Evolutionary conservation across 1,140 invertebrate genomes (phyloP).

Genomic region (Subanguina moxae): DNA sequence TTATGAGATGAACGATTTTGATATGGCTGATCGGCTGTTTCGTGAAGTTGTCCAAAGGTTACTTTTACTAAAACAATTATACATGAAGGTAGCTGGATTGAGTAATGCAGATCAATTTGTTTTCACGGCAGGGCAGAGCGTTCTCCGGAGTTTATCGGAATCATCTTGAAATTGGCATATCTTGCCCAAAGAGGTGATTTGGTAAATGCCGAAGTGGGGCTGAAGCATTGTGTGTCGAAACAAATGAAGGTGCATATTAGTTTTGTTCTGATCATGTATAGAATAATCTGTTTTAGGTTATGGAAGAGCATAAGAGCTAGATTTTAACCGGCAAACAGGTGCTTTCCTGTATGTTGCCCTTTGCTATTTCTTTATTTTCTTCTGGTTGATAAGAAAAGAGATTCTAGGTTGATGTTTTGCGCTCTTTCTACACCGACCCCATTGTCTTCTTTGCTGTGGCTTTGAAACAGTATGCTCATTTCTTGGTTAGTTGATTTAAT

Average conservation of each 20-base stretch:
- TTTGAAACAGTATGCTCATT: slow-evolving; percentile 52
- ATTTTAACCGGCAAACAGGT: not conserved
- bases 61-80: slow-evolving; percentile 13
- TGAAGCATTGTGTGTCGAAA: slow-evolving; percentile 48
- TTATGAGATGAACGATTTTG: slow-evolving; percentile 47
- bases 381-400: not conserved
- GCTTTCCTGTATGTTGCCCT: no score
- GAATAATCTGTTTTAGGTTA: slow-evolving; percentile 14
- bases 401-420: slow-evolving; percentile 41
- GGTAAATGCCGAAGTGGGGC: slow-evolving; percentile 55
- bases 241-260: slow-evolving; percentile 47
- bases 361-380: no score
- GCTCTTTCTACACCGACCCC: slow-evolving; percentile 52
- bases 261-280: no score
- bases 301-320: slow-evolving; percentile 34
- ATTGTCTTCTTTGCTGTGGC: slow-evolving; percentile 57
- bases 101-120: slow-evolving; percentile 41
- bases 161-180: slow-evolving; percentile 55
- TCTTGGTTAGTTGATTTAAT: slow-evolving; percentile 36
- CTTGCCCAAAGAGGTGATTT: slow-evolving; percentile 50
- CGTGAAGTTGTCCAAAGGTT: slow-evolving; percentile 45
- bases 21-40: slow-evolving; percentile 53
- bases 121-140: slow-evolving; percentile 48
- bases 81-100: no score
- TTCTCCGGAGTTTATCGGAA: slow-evolving; percentile 57